These are phyloP conservation scores for Antechinus stuartii DNA, from an alignment of 2,113 vertebrate genomes.

Conservation along the genomic window DNA sequence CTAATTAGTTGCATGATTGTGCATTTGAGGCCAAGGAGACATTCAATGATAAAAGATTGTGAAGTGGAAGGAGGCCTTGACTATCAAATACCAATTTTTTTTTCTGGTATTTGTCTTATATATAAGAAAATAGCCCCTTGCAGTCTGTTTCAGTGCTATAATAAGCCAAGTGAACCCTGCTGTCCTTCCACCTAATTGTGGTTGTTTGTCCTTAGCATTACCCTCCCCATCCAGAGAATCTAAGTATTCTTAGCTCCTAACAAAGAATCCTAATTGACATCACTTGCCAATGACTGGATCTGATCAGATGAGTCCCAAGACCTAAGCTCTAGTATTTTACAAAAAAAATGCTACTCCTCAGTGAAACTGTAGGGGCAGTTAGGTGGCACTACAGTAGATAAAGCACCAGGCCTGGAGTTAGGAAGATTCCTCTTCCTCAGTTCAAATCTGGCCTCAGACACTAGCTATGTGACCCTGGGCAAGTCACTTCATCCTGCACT, in stretches of 20 bases:
- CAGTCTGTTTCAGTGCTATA: not conserved
- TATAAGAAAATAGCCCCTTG: not conserved
- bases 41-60: not conserved
- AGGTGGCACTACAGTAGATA: not conserved
- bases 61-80: not conserved
- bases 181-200: not conserved
- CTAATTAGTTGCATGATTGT: not conserved
- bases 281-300: not conserved
- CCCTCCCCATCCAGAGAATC: not conserved
- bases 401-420: not conserved
- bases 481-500: not conserved
- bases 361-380: not conserved
- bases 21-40: not conserved
- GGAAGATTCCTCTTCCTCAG: not conserved
- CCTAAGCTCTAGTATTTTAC: not conserved
- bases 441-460: not conserved
- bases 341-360: not conserved
- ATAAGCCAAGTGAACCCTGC: not conserved
- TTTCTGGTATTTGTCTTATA: not conserved
- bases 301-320: not conserved
- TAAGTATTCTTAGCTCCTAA: not conserved
- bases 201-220: not conserved
- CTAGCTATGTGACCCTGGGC: not conserved
- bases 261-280: not conserved
- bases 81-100: not conserved